Evolutionary conservation across 2,888 invertebrate species (phyloP), one percentile per base, ranked within the genome.

Genomic region (Apoderus coryli): DNA sequence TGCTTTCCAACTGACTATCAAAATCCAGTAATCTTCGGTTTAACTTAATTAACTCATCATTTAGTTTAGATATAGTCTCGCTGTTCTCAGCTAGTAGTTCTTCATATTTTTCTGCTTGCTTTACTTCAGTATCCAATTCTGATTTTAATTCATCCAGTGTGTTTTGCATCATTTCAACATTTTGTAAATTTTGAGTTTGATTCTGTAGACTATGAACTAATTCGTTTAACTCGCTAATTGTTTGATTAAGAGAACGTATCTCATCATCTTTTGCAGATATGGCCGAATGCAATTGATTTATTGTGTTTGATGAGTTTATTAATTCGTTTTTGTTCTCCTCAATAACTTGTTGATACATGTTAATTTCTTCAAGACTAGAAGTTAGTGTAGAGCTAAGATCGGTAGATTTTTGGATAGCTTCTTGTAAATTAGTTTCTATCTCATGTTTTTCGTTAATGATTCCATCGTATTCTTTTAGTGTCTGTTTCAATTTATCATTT

Each of bases 51-150:
- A 68, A 52, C 38, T 63, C 54, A 6, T 51, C 51, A 42, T 71
- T 72, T 41, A 77, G 66, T 35, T 71, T 36, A 3, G 67, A 65
- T 28, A 76, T 71, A 1, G 72, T 65, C 42, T 68, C 65, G 7
- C 52, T 54, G 36, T 56, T 73, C 60, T 53, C 66, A 4, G 57
- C 41, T 35, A 69, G 60, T 56, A 69, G 67, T 42, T 62, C 62
- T 45, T 70, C 67, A 14, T 69, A 57, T 4, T 64, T 59, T 45
- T 64, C 59, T 3, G 67, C 51, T 37, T 66, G 54, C 36, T 65
- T 61, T 14, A 59, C 57, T 45, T 67, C 65, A 43, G 63, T 64
- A 33, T 62, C 60, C 4, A 69, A 58, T 7, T 63, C 54, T 37
- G 59, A 58, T 48, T 69, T 67, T 10, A 69, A 45, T 47, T 67